Base-by-base conservation (phyloP, 2,888 invertebrate genomes). In the Antheraea assamensis region DNA sequence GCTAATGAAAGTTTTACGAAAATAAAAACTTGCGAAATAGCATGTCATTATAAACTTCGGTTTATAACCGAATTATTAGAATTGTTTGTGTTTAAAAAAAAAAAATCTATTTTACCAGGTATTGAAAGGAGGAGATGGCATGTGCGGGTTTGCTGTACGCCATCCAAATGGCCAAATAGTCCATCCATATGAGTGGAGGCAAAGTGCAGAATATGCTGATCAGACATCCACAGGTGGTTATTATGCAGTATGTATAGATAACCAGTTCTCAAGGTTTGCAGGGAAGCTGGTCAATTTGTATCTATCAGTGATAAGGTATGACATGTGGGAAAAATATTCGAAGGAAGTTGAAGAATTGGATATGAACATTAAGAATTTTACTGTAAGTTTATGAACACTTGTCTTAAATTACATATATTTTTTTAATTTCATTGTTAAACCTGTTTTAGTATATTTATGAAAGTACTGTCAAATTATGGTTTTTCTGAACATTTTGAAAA, bases 261-360 rank as follows among this genome's bases (percentile, higher is more conserved):
- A 98, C 92, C 98, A 98, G 88, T 98, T 98, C 87, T 98, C 98
- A 1, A 95, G 98, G 85, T 98, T 98, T 92, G 98, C 98, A 24
- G 97, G 97, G 13, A 98, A 98, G 92, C 92, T 98, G 78, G 97
- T 98, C 52, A 98, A 98, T 88, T 94, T 98, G 77, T 98, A 98
- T 85, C 96, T 98, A 75, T 98, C 98, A 0, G 98, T 98, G 7
- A 98, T 98, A 74, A 96, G 98, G 85, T 98, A 98, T 83, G 98
- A 98, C 85, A 96, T 98, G 89, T 99, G 99, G 99, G 98, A 98
- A 83, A 96, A 97, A 85, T 98, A 98, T 83, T 96, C 98, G 0
- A 97, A 98, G 87, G 99, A 99, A 91, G 95, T 99, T 31, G 97
- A 98, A 85, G 97, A 97, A 70, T 89, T 98, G 76, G 97, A 98